phyloP scores from a whole-genome alignment of 2,797 vertebrate species.

The Amblyopsis hoosieri region DNA sequence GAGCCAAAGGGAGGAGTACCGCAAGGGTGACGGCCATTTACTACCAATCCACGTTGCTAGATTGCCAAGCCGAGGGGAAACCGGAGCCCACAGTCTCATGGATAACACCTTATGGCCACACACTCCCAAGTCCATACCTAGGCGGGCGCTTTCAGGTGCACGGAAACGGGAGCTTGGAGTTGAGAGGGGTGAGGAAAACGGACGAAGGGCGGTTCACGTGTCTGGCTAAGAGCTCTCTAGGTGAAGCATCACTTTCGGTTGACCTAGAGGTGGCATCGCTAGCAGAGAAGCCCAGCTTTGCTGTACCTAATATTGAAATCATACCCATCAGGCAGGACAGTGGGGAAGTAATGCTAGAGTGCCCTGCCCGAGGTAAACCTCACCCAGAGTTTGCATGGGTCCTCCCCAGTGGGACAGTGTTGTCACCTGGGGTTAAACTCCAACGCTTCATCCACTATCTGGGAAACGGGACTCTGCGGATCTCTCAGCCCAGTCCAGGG shows the following conservation, averaged over 20 bases:
- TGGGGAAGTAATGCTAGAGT: conserved; percentile 65
- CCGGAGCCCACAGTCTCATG: conserved; percentile 77
- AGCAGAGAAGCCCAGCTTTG: conserved; percentile 82
- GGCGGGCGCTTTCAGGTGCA: conserved; percentile 82
- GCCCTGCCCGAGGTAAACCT: conserved; percentile 78
- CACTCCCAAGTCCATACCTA: conserved; percentile 70
- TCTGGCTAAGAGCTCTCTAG: conserved; percentile 73
- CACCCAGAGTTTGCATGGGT: conserved; percentile 79
- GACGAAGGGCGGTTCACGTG: conserved; percentile 79
- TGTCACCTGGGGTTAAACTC: conserved; percentile 69
- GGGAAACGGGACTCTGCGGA: conserved; percentile 75
- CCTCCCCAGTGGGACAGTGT: conserved; percentile 76
- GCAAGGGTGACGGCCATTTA: conserved; percentile 68
- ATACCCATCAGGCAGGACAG: conserved; percentile 73
- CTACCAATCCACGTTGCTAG: conserved; percentile 76
- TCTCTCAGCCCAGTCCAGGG: conserved; percentile 53
- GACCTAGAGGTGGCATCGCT: conserved; percentile 77
- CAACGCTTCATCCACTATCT: conserved; percentile 72
- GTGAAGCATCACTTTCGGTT: conserved; percentile 74
- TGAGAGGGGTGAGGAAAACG: conserved; percentile 78
- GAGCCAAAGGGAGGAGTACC: conserved; percentile 56
- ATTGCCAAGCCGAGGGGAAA: conserved; percentile 78
- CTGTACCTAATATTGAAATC: conserved; percentile 79
- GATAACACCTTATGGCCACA: conserved; percentile 74
- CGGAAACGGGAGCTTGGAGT: conserved; percentile 77